Base-by-base conservation (phyloP, 2,888 invertebrate genomes). In the Xanthostigma xanthostigma region DNA sequence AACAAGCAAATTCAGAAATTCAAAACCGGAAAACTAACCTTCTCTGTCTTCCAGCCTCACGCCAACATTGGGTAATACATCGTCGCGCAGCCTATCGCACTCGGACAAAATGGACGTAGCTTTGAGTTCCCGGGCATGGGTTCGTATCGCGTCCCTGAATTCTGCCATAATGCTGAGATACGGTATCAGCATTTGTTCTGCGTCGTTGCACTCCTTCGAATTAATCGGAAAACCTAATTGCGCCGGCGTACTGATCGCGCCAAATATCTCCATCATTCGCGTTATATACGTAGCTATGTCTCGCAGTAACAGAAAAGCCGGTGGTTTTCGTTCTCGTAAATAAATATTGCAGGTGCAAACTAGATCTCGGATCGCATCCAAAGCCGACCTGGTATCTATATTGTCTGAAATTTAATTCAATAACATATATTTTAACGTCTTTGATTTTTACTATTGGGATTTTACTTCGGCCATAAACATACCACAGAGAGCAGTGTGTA, bases 21-120 rank as follows among this genome's bases (percentile, higher is more conserved):
- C 17, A 5, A 27, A 27, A 27, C 27, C 17, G 6, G 27, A 38
- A 45, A 46, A 45, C 36, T 38, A 13, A 73, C 81, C 86, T 56
- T 90, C 86, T 54, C 80, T 80, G 64, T 98, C 98, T 68, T 98
- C 97, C 9, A 98, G 72, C 3, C 96, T 75, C 3, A 98, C 93
- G 11, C 98, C 97, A 17, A 96, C 74, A 56, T 84, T 83, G 0
- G 97, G 96, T 56, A 98, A 70, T 45, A 84, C 73, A 45, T 80
- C 78, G 68, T 98, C 96, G 1, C 98, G 72, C 38, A 98, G 70
- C 48, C 68, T 69, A 68, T 98, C 98, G 68, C 97, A 98, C 50
- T 90, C 77, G 58, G 80, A 70, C 46, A 97, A 71, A 59, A 95
- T 86, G 33, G 73, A 76, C 1, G 63, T 65, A 0, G 84, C 83